phyloP scores from a whole-genome alignment of 2,888 invertebrate species.

The Steinernema scapterisci region DNA sequence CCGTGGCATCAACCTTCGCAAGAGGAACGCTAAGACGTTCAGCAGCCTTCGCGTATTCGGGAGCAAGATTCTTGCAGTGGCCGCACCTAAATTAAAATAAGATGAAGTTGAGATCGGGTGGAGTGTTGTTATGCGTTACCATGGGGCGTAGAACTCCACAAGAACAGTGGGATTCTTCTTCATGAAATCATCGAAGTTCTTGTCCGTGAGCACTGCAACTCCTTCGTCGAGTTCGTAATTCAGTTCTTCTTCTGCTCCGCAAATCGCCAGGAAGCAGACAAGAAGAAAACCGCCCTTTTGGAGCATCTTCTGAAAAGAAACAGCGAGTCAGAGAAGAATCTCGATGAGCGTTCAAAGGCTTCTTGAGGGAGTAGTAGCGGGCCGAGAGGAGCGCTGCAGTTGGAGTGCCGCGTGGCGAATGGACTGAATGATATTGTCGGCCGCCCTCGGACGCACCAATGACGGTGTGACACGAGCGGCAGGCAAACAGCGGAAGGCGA shows the following conservation, averaged over 20 bases:
- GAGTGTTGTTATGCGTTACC: constrained; percentile 69
- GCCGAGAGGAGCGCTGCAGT: constrained; percentile 12
- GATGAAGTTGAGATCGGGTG: not conserved
- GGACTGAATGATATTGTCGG: not conserved
- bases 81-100: constrained; percentile 69
- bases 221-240: constrained; percentile 42
- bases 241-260: constrained; percentile 1
- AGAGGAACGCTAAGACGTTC: constrained; percentile 53
- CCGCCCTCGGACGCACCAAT: not conserved
- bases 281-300: not conserved
- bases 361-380: not conserved
- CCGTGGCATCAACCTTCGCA: constrained; percentile 70
- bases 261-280: constrained; percentile 15
- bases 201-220: constrained; percentile 60
- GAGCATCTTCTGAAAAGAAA: not conserved
- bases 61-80: constrained; percentile 71
- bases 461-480: not conserved
- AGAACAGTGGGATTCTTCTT: constrained; percentile 69
- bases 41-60: constrained; percentile 72
- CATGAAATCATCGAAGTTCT: constrained; percentile 65
- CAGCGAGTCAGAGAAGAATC: not conserved
- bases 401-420: constrained; percentile 9
- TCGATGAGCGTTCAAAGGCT: not conserved
- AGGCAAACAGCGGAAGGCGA: constrained; percentile 21
- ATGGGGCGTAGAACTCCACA: constrained; percentile 74